Evolutionary conservation across 2,113 vertebrate species (phyloP).

Genomic region (Ochotona curzoniae): DNA sequence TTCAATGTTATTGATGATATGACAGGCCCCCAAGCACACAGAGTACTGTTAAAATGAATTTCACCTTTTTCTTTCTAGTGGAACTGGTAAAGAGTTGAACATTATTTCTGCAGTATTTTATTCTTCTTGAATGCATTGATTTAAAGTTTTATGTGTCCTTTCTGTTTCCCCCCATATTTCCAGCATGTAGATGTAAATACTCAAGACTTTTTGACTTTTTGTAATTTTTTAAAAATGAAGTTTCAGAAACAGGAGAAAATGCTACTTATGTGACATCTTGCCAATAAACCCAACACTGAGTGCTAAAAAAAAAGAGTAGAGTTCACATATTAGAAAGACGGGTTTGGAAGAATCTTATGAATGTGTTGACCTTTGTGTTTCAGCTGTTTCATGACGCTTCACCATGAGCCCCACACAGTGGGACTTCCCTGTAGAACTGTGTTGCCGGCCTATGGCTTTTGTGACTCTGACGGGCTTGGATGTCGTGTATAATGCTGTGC

Average conservation of each 20-base stretch:
- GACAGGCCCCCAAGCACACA: not conserved
- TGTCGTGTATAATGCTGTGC: constrained; percentile 96
- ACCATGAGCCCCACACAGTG: constrained; percentile 92
- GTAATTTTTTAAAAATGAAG: not conserved
- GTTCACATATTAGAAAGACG: not conserved
- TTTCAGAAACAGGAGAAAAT: no score
- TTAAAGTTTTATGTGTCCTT: not conserved
- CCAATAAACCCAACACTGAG: no score
- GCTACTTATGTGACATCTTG: no score
- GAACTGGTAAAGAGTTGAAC: not conserved
- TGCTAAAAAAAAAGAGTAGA: not conserved
- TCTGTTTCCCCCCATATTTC: not conserved
- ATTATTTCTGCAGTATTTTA: not conserved
- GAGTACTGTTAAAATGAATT: not conserved
- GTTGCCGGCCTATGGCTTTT: constrained; percentile 98
- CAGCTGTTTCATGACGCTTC: constrained; percentile 26
- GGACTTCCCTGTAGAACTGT: constrained; percentile 98
- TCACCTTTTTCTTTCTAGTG: not conserved
- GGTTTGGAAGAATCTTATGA: not conserved
- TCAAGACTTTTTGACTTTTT: constrained; percentile 4
- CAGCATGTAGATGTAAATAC: no score
- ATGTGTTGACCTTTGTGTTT: constrained; percentile 59
- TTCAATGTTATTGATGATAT: not conserved
- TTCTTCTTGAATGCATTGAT: not conserved
- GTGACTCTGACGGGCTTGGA: constrained; percentile 97